Evolutionary conservation across 1,140 invertebrate genomes (phyloP).

Genomic region (Drosophila bifasciata): DNA sequence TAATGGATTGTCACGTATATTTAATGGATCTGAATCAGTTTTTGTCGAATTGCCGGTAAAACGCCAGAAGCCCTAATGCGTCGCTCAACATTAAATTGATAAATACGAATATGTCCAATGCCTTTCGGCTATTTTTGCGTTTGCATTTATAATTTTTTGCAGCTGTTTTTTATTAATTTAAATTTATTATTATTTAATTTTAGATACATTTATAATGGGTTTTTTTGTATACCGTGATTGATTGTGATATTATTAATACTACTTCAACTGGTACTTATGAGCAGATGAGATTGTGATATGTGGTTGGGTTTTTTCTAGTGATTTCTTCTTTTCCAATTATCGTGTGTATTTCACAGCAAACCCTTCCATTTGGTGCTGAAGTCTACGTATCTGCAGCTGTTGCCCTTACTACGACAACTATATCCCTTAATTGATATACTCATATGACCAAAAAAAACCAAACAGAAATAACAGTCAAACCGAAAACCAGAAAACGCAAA

Average conservation of each 20-base stretch:
- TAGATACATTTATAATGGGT: too few relatives aligned
- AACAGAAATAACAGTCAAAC: constrained; percentile 1
- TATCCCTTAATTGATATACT: not conserved
- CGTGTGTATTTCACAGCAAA: too few relatives aligned
- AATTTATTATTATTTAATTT: not conserved
- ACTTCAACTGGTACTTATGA: too few relatives aligned
- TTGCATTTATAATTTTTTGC: not conserved
- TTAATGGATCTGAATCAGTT: constrained; percentile 42
- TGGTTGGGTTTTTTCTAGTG: too few relatives aligned
- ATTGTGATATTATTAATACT: too few relatives aligned
- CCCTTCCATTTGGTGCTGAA: too few relatives aligned
- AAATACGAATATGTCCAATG: not conserved
- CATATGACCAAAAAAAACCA: constrained; percentile 8
- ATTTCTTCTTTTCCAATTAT: too few relatives aligned
- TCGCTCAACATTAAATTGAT: constrained; percentile 38
- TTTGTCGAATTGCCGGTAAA: constrained; percentile 36
- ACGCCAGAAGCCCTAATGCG: constrained; percentile 44
- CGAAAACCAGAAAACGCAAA: constrained; percentile 8
- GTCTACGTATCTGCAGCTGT: too few relatives aligned
- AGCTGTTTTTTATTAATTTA: not conserved
- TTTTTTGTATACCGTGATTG: too few relatives aligned
- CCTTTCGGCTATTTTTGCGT: not conserved
- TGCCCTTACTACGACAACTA: not conserved
- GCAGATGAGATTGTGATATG: too few relatives aligned
- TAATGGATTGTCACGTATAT: constrained; percentile 52